Evolutionary conservation across 2,797 vertebrate genomes (phyloP).

Genomic region (Sparidentex hasta): DNA sequence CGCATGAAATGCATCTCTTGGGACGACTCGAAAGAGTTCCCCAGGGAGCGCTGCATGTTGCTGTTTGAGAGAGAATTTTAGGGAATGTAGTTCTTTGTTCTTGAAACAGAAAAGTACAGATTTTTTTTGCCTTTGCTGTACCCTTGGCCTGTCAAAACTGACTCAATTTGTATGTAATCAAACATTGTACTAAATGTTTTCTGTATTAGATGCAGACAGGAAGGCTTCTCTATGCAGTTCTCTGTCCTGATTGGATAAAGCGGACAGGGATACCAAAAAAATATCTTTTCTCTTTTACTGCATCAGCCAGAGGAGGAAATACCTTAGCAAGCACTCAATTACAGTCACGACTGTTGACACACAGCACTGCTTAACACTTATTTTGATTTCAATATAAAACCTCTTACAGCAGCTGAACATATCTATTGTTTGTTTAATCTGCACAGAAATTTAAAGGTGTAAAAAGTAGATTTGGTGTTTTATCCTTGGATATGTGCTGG

Average conservation of each 20-base stretch:
- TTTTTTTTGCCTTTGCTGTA: not conserved
- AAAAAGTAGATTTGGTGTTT: not conserved
- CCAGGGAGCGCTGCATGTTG: constrained; percentile 5
- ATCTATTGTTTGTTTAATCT: no score
- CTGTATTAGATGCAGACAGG: not conserved
- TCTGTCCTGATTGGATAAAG: no score
- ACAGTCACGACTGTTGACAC: no score
- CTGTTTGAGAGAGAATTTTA: not conserved
- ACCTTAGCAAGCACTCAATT: no score
- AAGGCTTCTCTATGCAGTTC: no score
- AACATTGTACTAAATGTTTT: not conserved
- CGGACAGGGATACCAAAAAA: no score
- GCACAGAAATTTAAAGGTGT: no score
- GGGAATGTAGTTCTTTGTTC: not conserved
- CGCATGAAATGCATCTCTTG: constrained; percentile 21
- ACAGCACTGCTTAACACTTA: no score
- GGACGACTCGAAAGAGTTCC: constrained; percentile 23
- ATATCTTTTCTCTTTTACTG: no score
- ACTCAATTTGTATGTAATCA: not conserved
- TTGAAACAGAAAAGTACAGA: not conserved
- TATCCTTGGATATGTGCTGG: not conserved
- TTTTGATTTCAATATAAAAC: no score
- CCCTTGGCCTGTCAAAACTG: not conserved
- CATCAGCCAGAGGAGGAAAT: no score
- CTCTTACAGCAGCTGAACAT: no score